Evolutionary conservation across 2,888 invertebrate genomes (phyloP), one percentile per base, ranked within the genome.

Genomic region (Chloroclysta siterata): DNA sequence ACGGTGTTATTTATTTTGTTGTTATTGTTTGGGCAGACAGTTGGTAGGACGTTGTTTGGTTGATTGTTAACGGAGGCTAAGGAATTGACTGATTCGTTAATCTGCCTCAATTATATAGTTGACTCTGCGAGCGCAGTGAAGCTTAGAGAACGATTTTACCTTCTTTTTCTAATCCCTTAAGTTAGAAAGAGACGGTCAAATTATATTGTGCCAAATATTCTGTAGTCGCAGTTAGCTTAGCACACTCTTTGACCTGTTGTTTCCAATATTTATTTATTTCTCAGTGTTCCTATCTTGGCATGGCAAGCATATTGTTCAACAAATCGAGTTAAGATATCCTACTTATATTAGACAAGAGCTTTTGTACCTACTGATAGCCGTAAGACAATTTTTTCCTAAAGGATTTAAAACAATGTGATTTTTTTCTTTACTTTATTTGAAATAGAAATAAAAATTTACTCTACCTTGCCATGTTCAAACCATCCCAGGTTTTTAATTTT

Each of bases 151-250:
- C 44, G 55, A 50, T 70, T 56, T 36, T 56, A 60, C 54, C 62
- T 29, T 57, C 57, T 50, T 63, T 70, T 53, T 68, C 65, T 64
- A 57, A 44, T 22, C 42, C 41, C 15, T 33, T 29, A 11, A 44
- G 50, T 54, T 75, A 72, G 73, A 75, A 75, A 75, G 78, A 73
- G 74, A 73, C 74, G 73, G 76, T 55, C 63, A 70, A 63, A 59
- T 70, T 69, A 75, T 75, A 78, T 81, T 89, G 91, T 92, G 91
- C 91, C 91, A 92, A 92, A 92, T 92, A 89, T 90, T 89, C 71
- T 78, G 84, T 90, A 90, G 88, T 85, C 78, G 76, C 81, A 74
- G 77, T 72, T 83, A 83, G 83, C 76, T 77, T 80, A 79, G 73
- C 73, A 76, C 78, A 72, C 75, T 48, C 36, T 15, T 39, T 39